phyloP scores from a whole-genome alignment of 1,140 invertebrate genomes.

The Paraescarpia echinospica region DNA sequence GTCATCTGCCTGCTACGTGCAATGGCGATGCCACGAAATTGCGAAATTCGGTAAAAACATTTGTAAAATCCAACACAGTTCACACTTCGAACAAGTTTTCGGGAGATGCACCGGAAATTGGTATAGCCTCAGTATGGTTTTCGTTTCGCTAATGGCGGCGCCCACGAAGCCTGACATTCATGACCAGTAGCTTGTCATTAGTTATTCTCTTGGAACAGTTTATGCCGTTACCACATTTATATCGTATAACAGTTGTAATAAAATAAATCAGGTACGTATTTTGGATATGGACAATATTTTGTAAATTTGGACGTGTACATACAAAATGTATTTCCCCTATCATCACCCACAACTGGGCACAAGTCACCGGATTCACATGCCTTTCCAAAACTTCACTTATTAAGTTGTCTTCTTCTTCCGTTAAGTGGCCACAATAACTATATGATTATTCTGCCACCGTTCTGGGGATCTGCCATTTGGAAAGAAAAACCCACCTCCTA shows the following conservation, averaged over 20 bases:
- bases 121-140: neutral
- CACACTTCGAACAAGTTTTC: neutral
- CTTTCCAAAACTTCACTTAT: neutral
- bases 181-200: neutral
- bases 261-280: neutral
- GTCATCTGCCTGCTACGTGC: slow-evolving; percentile 14
- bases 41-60: slow-evolving; percentile 21
- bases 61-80: neutral
- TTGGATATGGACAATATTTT: neutral
- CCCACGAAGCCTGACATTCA: neutral
- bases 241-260: neutral
- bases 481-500: too few species aligned
- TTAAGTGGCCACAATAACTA: too few species aligned
- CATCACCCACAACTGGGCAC: neutral
- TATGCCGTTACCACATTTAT: neutral
- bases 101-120: neutral
- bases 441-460: too few species aligned
- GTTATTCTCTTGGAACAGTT: neutral
- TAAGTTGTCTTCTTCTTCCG: too few species aligned
- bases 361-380: too few species aligned
- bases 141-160: neutral
- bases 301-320: neutral
- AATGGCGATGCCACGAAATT: neutral
- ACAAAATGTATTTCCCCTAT: neutral
- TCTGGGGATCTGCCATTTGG: too few species aligned